Evolutionary conservation across 2,888 invertebrate species (phyloP).

Genomic region (Odontothrips loti): DNA sequence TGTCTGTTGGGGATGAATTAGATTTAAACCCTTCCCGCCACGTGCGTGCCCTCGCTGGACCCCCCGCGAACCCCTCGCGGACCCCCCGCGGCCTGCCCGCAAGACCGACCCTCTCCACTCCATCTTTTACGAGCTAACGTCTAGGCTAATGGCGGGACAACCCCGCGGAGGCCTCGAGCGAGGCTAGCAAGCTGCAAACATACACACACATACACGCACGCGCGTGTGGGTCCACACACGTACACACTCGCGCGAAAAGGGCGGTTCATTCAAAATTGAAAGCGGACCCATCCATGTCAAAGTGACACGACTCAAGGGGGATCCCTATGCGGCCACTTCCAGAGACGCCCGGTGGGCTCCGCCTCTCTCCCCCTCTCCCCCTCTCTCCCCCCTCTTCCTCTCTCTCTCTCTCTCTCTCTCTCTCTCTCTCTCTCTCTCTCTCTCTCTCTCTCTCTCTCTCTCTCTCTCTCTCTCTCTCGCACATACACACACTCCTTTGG

Average conservation of each 20-base stretch:
- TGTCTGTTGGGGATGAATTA: constrained; percentile 18
- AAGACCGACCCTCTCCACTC: constrained; percentile 18
- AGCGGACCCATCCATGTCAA: constrained; percentile 10
- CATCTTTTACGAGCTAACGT: constrained; percentile 20
- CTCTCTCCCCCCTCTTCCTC: no score
- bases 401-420: no score
- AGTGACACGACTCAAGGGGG: not conserved
- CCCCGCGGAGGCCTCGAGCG: not conserved
- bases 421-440: no score
- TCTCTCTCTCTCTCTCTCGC: no score
- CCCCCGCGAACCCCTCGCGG: not conserved
- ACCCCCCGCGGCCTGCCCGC: not conserved
- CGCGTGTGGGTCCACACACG: not conserved
- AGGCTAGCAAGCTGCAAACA: not conserved
- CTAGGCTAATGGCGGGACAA: constrained; percentile 19
- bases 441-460: no score
- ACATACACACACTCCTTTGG: no score
- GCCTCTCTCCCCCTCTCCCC: no score
- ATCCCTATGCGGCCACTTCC: no score
- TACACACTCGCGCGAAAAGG: not conserved
- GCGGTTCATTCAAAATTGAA: constrained; percentile 11
- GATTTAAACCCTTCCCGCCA: constrained; percentile 21
- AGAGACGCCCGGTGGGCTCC: no score
- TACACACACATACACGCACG: not conserved
- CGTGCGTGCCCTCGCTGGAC: not conserved